Evolutionary conservation across 2,888 invertebrate genomes (phyloP), one percentile per base, ranked within the genome.

Genomic region (Argyra leucocephala): DNA sequence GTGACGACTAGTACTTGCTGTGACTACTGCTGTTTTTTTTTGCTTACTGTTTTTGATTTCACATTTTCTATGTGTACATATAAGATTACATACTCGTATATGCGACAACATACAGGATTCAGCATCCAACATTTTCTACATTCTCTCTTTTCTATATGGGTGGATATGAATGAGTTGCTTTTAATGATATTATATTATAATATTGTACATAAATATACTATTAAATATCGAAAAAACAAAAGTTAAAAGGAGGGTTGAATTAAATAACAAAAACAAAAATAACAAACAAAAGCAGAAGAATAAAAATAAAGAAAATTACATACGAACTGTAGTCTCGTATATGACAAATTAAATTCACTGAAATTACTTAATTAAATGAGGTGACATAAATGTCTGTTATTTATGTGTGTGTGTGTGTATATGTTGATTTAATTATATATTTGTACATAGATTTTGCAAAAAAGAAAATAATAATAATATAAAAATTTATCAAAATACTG

Each of bases 311-410:
- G 18, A 48, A 15, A 48, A 48, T 5, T 5, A n/a, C 18, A 48
- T n/a, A n/a, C n/a, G 12, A 48, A 48, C 48, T 48, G 48, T 18
- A 48, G 48, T 48, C 48, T 18, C 18, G 48, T 48, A n/a, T n/a
- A 48, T 48, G 48, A 48, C 48, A 48, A 48, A 48, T 48, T 48
- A 48, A 48, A 48, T 48, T 48, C 48, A 18, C 18, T 48, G 48
- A 48, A 48, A 48, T 48, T 48, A 48, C 48, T 48, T 48, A 48
- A 48, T 48, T 48, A 48, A 48, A 48, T 48, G 48, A 48, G 48
- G 48, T 48, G 15, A 18, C n/a, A 48, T 48, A 48, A 48, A 48
- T 48, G 48, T 4, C 15, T n/a, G 48, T 18, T 48, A 48, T 48
- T 48, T 48, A 48, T 48, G 18, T n/a, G 18, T n/a, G 5, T 48